Base-by-base conservation (phyloP, 2,888 invertebrate species). In the Electrophaes corylata region DNA sequence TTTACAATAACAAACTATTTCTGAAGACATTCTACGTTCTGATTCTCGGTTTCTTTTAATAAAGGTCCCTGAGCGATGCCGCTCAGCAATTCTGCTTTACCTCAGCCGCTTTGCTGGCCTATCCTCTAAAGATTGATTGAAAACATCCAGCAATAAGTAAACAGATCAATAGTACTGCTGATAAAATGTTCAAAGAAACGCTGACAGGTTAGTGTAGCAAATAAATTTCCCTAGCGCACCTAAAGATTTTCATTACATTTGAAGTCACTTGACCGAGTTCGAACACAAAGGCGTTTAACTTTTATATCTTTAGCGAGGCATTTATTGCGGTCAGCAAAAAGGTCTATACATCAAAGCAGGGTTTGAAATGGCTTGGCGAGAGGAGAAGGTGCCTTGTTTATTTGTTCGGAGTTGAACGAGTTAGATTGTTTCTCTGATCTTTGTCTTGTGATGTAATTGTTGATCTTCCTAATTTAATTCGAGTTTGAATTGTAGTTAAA, bases 281-380 rank as follows among this genome's bases (percentile, higher is more conserved):
- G 67, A 60, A 64, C 75, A 82, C 86, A 88, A 88, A 86, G 82
- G 80, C 79, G 78, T 79, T 75, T 73, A 76, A 84, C 80, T 87
- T 88, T 88, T 84, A 85, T 88, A 82, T 83, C 75, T 79, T 83
- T 79, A 80, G 75, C 72, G 66, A 71, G 78, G 79, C 82, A 82
- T 87, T 89, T 87, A 88, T 87, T 85, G 86, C 83, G 84, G 84
- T 77, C 83, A 83, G 80, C 76, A 64, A 79, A 76, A 84, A 82
- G 80, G 81, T 82, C 74, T 69, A 66, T 65, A 71, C 80, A 84
- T 86, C 84, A 84, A 86, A 84, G 79, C 71, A 72, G 65, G 70
- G 66, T 72, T 72, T 75, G 62, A 69, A 68, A 66, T 64, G 77
- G 78, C 74, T 79, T 69, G 73, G 67, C 67, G 52, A 43, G 49